Base-by-base conservation (phyloP, 2,888 invertebrate species). In the Tetranychus truncatus region DNA sequence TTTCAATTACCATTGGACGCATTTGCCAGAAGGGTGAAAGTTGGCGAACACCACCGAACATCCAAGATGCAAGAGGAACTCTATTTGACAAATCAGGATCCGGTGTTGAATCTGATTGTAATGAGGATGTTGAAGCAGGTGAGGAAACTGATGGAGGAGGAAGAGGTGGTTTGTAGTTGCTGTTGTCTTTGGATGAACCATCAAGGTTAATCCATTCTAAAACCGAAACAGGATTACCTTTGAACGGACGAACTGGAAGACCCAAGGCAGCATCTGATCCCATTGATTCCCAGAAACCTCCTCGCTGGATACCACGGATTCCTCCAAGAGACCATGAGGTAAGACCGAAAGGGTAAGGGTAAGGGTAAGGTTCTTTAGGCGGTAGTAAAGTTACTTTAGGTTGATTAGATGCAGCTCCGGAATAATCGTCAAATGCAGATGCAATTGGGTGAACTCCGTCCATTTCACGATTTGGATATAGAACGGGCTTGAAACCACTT, bases 401-500 rank as follows among this genome's bases (percentile, higher is more conserved):
- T 21, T 20, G 69, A 24, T 20, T 34, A n/a, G 69, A 18, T 24
- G 21, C 1, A n/a, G 69, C 15, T 34, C 34, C 34, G 34, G 55
- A 15, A 55, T 15, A 55, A 55, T 55, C 55, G 55, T 55, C 15
- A 9, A 55, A 55, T 9, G 15, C 9, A 9, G 69, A 69, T 20
- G 69, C 69, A 9, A 55, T 55, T 24, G 69, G 20, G 15, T 72
- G 65, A 8, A 71, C 55, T 21, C 75, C 75, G 34, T 75, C 76
- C 24, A 74, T 45, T 46, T 66, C 65, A 34, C 71, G 45, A 72
- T 45, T 74, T 18, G 77, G 75, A 34, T 77, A 77, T 45, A 77
- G 74, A 45, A 77, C 74, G n/a, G 77, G 77, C 66, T 77, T 73
- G 46, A 77, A 77, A 66, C 77, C 74, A 21, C 65, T 74, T 69